Base-by-base conservation (phyloP, 1,140 invertebrate species). In the Rhyacophila brunnea region DNA sequence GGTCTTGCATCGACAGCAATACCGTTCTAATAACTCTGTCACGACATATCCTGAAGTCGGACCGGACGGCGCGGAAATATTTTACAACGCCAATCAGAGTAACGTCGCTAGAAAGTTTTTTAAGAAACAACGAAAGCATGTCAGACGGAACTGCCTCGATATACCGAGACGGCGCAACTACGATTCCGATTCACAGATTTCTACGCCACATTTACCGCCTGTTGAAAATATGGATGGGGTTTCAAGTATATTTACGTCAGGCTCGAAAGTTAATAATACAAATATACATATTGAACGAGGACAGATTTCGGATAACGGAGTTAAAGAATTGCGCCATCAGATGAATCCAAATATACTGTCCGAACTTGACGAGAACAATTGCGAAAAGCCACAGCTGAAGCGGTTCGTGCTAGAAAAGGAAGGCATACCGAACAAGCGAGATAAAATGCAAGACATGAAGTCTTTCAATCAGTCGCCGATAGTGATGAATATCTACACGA, bases 61-160 rank as follows among this genome's bases (percentile, higher is more conserved):
- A 42, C 67, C 81, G 11, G 68, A 82, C 57, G 80, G 83, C 1
- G 86, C 88, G 0, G 87, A 93, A 66, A 83, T 91, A 72, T 96
- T 95, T 73, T 95, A 95, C 68, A 95, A 96, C 79, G 91, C 92
- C 0, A 89, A 91, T 68, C 93, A 96, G 72, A 95, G 91, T 71
- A 92, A 91, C 11, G 91, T 94, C 1, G 93, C 93, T 0, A 84
- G 91, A 59, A 93, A 92, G 67, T 95, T 95, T 73, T 95, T 95
- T 71, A 90, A 92, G 59, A 93, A 92, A 68, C 91, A 94, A 69
- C 83, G 87, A 17, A 81, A 88, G 47, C 81, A 91, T 61, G 85
- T 87, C 66, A 87, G 88, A 67, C 81, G 85, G 50, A 92, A 88
- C 70, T 91, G 90, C 70, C 75, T 92, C 18, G 86, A 87, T 61